Base-by-base conservation (phyloP, 2,888 invertebrate genomes). In the Nomada fucata region DNA sequence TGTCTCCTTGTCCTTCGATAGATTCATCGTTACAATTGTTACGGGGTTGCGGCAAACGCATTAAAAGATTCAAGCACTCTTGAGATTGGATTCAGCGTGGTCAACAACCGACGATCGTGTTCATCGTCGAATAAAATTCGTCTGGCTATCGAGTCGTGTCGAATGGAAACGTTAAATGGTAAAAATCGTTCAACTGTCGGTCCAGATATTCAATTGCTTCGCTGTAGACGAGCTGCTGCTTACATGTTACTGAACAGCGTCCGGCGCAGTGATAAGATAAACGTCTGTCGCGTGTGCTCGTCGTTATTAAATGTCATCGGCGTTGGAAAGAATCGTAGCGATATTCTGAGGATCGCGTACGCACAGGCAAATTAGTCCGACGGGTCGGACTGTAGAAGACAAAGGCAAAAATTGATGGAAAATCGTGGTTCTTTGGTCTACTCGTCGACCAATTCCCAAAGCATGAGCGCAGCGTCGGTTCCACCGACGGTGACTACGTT, bases 381-480 rank as follows among this genome's bases (percentile, higher is more conserved):
- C 52, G 11, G 18, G 10, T n/a, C 23, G 9, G 59, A 53, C 59
- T 11, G 7, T 47, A 13, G 42, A 71, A 53, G 60, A 53, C 36
- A 59, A 36, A 52, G 57, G 52, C 13, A 15, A 15, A 42, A 53
- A 47, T 52, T 55, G 20, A 13, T 50, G n/a, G 44, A 15, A 18
- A 59, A 26, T 60, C 50, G 18, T 29, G 29, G 18, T 47, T 20
- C 10, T 11, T 52, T 29, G 4, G 23, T 42, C 68, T 96, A 97
- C 94, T 97, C 97, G 91, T 97, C 97, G 90, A 97, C 96, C 84
- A 98, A 94, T 94, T 97, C 97, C 98, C 98, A 98, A 85, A 98
- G 95, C 97, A 98, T 97, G 55, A 98, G 95, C 10, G 97, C 97
- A 42, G 98, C 98, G 92, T 98, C 98, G 85, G 96, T 96, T 50